phyloP scores from a whole-genome alignment of 2,113 vertebrate species.

The Oryzias javanicus region DNA sequence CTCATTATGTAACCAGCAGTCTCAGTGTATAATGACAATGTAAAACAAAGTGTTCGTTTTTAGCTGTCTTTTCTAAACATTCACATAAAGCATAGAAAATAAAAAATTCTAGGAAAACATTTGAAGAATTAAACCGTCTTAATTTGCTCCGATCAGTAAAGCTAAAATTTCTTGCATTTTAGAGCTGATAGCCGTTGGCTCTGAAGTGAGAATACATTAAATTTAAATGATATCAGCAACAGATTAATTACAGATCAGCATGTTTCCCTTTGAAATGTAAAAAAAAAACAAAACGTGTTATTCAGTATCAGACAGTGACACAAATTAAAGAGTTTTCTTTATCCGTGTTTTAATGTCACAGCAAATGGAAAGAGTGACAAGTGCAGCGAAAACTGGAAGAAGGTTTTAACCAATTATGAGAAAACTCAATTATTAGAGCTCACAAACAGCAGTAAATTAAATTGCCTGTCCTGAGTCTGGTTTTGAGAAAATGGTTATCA shows the following conservation, averaged over 20 bases:
- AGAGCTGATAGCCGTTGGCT: too few species aligned
- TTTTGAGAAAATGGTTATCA: conserved; percentile 25
- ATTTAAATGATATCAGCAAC: too few species aligned
- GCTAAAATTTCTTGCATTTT: too few species aligned
- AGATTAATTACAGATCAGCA: not conserved
- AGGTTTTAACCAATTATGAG: conserved; percentile 14
- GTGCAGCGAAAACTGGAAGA: conserved; percentile 7
- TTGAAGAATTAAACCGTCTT: too few species aligned
- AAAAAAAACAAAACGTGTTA: conserved; percentile 2
- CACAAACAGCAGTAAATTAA: conserved; percentile 22
- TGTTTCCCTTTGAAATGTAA: not conserved
- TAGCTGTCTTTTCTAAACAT: not conserved
- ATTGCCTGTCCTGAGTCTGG: conserved; percentile 17
- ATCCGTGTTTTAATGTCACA: not conserved
- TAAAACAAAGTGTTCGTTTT: not conserved
- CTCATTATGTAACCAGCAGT: conserved; percentile 59
- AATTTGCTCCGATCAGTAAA: too few species aligned
- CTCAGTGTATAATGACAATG: too few species aligned
- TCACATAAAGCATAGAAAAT: too few species aligned
- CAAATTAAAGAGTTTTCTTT: conserved; percentile 5
- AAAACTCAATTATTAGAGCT: conserved; percentile 29
- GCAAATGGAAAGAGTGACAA: not conserved
- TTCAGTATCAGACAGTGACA: conserved; percentile 1
- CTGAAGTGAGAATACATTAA: too few species aligned
- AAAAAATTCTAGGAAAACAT: too few species aligned